These are phyloP conservation scores for Drosophila willistoni DNA, from an alignment of 1,140 invertebrate genomes.

Conservation along the genomic window DNA sequence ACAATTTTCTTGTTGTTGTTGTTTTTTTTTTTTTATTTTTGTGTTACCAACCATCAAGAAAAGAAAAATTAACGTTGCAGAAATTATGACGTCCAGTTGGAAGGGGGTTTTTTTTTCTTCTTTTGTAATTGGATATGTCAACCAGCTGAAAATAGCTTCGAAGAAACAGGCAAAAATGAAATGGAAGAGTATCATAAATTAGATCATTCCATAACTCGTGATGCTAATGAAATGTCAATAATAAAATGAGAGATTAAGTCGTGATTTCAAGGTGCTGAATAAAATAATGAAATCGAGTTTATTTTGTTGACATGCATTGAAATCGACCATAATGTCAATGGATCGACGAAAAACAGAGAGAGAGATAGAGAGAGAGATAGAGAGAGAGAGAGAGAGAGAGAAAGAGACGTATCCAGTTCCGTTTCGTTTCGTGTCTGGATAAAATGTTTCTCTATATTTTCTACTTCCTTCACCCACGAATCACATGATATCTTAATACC, in stretches of 20 bases:
- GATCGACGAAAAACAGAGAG: not conserved
- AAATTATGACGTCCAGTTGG: conserved; percentile 49
- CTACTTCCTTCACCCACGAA: conserved; percentile 8
- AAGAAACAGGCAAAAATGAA: not conserved
- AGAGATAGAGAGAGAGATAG: no score
- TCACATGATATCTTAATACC: conserved; percentile 1
- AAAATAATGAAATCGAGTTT: conserved; percentile 7
- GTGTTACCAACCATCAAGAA: conserved; percentile 54
- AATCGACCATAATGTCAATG: not conserved
- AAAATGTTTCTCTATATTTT: not conserved
- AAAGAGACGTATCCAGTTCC: not conserved
- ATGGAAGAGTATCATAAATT: conserved; percentile 23
- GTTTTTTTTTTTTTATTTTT: conserved; percentile 28
- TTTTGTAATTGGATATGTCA: conserved; percentile 39
- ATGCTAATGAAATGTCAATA: conserved; percentile 76
- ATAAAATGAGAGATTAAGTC: conserved; percentile 70
- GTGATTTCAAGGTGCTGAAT: conserved; percentile 58
- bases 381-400: no score
- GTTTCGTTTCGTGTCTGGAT: conserved; percentile 6
- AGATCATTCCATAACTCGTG: conserved; percentile 42
- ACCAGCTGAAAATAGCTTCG: not conserved
- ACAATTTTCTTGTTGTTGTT: conserved; percentile 49
- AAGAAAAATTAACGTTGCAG: conserved; percentile 69
- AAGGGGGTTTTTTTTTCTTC: conserved; percentile 4
- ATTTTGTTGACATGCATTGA: conserved; percentile 12